A percentile compares a stretch with the other conserved stretches of the same genome.
Evolutionary conservation across 2,113 vertebrate genomes (phyloP).

Genomic region (Cranoglanis bouderius): DNA sequence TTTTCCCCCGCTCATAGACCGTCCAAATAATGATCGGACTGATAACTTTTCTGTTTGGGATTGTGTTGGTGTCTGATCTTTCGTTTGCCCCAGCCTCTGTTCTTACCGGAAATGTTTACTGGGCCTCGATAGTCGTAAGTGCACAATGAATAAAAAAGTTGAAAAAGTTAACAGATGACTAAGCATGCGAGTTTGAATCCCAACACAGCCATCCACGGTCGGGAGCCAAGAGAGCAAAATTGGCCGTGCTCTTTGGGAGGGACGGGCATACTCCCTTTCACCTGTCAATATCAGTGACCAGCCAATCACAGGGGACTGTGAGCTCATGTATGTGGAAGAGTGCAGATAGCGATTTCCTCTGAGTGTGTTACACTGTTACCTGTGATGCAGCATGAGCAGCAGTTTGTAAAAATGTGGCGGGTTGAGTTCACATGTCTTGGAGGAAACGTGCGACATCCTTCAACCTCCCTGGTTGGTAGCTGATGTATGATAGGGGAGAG

Average conservation of each 20-base stretch:
- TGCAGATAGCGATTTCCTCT: neutral
- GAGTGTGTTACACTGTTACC: too few species aligned
- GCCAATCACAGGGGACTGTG: neutral
- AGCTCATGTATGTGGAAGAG: neutral
- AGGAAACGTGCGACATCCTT: too few species aligned
- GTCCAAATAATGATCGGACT: slow-evolving; percentile 45
- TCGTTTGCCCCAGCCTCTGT: neutral
- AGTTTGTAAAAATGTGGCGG: too few species aligned
- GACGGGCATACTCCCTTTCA: neutral
- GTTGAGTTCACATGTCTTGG: too few species aligned
- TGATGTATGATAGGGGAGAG: too few species aligned
- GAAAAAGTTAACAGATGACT: neutral
- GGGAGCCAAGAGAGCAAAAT: neutral
- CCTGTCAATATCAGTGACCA: neutral
- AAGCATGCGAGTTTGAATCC: neutral
- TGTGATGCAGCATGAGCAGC: too few species aligned
- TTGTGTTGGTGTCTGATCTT: neutral
- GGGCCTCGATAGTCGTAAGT: slow-evolving; percentile 49
- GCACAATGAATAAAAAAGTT: neutral
- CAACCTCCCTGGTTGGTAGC: too few species aligned
- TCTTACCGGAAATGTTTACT: slow-evolving; percentile 28
- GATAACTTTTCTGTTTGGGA: slow-evolving; percentile 32
- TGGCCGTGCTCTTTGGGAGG: neutral
- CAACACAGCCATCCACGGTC: neutral
- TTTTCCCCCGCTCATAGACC: slow-evolving; percentile 2